Base-by-base conservation (phyloP, 2,113 vertebrate species). In the Bombycilla garrulus region DNA sequence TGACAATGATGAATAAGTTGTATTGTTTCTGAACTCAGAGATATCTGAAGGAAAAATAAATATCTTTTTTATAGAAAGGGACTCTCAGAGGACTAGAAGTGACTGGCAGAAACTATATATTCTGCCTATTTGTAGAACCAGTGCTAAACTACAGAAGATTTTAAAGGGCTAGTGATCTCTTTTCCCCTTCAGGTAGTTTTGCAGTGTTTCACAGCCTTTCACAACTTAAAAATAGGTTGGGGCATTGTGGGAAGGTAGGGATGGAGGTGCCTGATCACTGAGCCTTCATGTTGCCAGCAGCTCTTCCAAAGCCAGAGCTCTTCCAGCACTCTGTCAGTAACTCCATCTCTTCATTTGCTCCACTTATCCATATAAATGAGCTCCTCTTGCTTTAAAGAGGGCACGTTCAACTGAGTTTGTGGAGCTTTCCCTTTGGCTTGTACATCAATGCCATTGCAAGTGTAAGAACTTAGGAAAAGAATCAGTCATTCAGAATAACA, bases 1-100 rank as follows among this genome's bases (percentile, higher is more conserved):
- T 76, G 81, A 81, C 85, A 82, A 5, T 90, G 92, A 92, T 80
- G 14, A 90, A 93, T 77, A 88, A 88, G 38, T 79, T 86, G 42
- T 65, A 82, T 80, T 88, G 60, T 86, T 95, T 88, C n/a, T 90
- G 76, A 92, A 80, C 26, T 69, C 35, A 31, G 28, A 90, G 31
- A 23, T 64, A 90, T 61, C 53, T 85, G 61, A 80, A 19, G 33
- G 54, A 80, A 92, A 88, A 92, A 85, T 45, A 79, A 88, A 42
- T 69, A 31, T 42, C 67, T 66, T 83, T 83, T 77, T 77, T 83
- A 70, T 36, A 56, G 64, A 54, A 62, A 48, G 47, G 6, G 25
- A 42, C 21, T 56, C 79, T 48, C 35, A 60, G 11, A 23, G 56
- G 36, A 22, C 66, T 80, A 45, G 72, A 85, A 45, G 25, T 86